Percentiles rank a stretch among this genome's conserved stretches.
phyloP scores from a whole-genome alignment of 92 coral and sea anemone genomes.

The Zoanthus gigantus region DNA sequence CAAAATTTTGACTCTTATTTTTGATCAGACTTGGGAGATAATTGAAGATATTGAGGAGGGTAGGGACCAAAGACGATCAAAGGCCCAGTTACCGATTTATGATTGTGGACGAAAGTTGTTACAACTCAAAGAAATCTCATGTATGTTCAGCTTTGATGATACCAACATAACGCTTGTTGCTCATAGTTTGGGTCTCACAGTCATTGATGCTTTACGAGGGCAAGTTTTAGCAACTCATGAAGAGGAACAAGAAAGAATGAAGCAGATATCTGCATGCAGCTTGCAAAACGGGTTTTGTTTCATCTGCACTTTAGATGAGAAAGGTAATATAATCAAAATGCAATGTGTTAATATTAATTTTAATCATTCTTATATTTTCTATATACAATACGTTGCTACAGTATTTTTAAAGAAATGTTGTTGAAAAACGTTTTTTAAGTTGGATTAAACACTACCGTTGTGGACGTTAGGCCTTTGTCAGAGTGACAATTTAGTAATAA shows the following conservation, averaged over 20 bases:
- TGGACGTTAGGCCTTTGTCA: too few species aligned
- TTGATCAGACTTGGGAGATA: conserved; percentile 90
- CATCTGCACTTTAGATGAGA: conserved; percentile 72
- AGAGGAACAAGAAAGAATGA: conserved; percentile 67
- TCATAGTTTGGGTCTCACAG: conserved; percentile 66
- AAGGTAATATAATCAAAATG: conserved; percentile 32
- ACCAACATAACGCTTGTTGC: conserved; percentile 72
- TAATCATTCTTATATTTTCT: too few species aligned
- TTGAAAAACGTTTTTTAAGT: too few species aligned
- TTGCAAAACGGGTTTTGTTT: conserved; percentile 77
- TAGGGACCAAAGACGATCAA: conserved; percentile 72
- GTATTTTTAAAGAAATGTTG: too few species aligned
- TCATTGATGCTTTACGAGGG: conserved; percentile 75
- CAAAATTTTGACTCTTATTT: conserved; percentile 77
- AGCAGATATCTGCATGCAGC: conserved; percentile 73
- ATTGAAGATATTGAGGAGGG: conserved; percentile 81
- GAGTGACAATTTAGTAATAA: too few species aligned
- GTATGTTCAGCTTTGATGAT: conserved; percentile 66
- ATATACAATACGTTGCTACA: too few species aligned
- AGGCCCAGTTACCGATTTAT: conserved; percentile 80
- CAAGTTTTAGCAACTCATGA: conserved; percentile 76
- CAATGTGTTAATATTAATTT: too few species aligned
- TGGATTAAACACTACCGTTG: too few species aligned
- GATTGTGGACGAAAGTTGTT: conserved; percentile 78
- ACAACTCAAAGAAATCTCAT: conserved; percentile 61